Conservation (phyloP, 2,797 vertebrate species). For the Danionella dracula region DNA sequence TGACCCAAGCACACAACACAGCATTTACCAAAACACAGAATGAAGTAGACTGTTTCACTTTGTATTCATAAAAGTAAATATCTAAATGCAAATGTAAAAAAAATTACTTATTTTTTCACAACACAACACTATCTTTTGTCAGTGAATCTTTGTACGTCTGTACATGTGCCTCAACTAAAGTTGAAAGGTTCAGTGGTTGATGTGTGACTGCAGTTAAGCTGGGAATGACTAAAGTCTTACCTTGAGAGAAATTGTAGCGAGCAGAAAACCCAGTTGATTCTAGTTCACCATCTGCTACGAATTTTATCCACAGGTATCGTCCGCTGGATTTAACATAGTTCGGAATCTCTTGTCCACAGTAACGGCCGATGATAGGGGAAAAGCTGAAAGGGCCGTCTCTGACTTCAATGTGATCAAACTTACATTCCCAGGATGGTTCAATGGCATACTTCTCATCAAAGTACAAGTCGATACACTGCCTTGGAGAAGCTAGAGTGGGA, state of each 20-base stretch:
- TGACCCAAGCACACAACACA: conserved; percentile 21
- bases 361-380: conserved; percentile 95
- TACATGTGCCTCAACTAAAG: too few species aligned
- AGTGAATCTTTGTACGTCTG: too few species aligned
- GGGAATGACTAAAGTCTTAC: conserved; percentile 58
- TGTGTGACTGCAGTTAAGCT: too few species aligned
- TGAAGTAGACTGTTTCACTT: too few species aligned
- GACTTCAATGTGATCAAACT: conserved; percentile 98
- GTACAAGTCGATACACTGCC: conserved; percentile 93
- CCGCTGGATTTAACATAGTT: conserved; percentile 89
- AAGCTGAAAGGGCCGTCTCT: conserved; percentile 95
- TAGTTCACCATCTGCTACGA: conserved; percentile 94
- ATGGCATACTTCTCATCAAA: conserved; percentile 95
- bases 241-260: conserved; percentile 94
- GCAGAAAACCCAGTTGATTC: conserved; percentile 94
- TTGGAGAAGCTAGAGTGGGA: conserved; percentile 76
- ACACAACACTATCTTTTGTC: too few species aligned
- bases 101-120: too few species aligned
- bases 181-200: too few species aligned
- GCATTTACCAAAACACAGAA: background rate
- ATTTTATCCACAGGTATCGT: conserved; percentile 96
- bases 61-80: too few species aligned
- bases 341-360: conserved; percentile 92
- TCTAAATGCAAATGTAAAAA: too few species aligned
- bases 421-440: conserved; percentile 97